Percentiles rank a stretch among this genome's conserved stretches.
These are phyloP conservation scores for Porites lutea DNA, from an alignment of 64 coral and sea anemone species.

Conservation along the genomic window DNA sequence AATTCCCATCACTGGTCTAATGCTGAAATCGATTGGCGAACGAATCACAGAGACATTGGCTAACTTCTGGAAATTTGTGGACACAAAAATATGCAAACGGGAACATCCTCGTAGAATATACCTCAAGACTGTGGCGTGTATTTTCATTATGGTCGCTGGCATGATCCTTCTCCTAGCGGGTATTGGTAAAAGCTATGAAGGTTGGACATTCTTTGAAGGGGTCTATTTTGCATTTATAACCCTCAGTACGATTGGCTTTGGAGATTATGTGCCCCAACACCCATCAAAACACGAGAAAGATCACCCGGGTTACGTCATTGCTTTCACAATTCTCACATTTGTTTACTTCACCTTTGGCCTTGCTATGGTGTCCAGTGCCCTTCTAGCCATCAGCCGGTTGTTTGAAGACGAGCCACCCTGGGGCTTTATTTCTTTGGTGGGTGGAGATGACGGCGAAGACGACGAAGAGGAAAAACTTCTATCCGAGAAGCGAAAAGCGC, in stretches of 20 bases:
- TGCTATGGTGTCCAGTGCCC: slow-evolving; percentile 95
- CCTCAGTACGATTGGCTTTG: slow-evolving; percentile 96
- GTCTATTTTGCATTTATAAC: slow-evolving; percentile 99
- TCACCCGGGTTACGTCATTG: slow-evolving; percentile 87
- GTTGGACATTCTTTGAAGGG: slow-evolving; percentile 98
- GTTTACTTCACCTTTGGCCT: slow-evolving; percentile 96
- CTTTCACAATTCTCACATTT: slow-evolving; percentile 88
- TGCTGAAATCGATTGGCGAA: slow-evolving; percentile 95
- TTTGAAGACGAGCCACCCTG: slow-evolving; percentile 98
- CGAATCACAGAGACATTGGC: slow-evolving; percentile 90
- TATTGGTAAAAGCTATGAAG: slow-evolving; percentile 84
- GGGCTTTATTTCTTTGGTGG: slow-evolving; percentile 89
- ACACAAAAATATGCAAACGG: slow-evolving; percentile 72
- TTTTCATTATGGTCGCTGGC: slow-evolving; percentile 85
- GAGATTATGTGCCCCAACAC: slow-evolving; percentile 90
- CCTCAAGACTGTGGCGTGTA: slow-evolving; percentile 79
- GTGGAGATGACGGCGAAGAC: slow-evolving; percentile 75
- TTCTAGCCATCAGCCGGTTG: slow-evolving; percentile 91
- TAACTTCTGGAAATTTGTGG: slow-evolving; percentile 76
- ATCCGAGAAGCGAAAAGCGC: slow-evolving; percentile 73
- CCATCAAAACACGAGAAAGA: slow-evolving; percentile 79
- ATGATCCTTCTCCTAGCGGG: slow-evolving; percentile 87
- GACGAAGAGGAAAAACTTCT: slow-evolving; percentile 74
- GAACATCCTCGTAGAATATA: slow-evolving; percentile 78
- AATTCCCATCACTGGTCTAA: slow-evolving; percentile 93